Conservation (phyloP, 2,113 vertebrate species). For the Sylvilagus bachmani region DNA sequence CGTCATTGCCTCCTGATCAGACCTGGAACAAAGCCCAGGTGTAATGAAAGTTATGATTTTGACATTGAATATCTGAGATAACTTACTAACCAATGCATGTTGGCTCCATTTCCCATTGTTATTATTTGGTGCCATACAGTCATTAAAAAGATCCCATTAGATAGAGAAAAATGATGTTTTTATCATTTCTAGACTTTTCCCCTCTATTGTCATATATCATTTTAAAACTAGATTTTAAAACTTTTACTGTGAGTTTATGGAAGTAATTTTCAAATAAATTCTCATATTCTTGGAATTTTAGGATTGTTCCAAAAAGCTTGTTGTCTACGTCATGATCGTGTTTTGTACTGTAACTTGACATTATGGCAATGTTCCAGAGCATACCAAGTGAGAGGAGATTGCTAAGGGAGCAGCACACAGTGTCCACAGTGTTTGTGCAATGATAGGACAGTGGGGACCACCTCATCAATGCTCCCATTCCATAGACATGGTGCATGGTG, state of each 20-base stretch:
- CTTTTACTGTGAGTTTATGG: background rate
- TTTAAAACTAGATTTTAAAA: background rate
- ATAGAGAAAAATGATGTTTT: background rate
- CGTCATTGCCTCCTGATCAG: no score
- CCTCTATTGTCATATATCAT: background rate
- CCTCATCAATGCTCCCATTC: background rate
- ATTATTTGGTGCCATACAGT: background rate
- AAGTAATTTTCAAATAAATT: constrained; percentile 20
- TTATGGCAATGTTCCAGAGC: background rate
- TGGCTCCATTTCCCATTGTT: constrained; percentile 16
- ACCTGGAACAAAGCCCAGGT: no score
- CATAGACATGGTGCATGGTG: background rate
- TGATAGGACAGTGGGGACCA: background rate
- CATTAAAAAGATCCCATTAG: background rate
- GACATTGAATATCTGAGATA: background rate
- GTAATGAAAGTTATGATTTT: background rate
- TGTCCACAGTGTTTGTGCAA: background rate
- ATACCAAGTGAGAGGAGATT: background rate
- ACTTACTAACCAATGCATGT: background rate
- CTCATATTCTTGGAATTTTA: background rate
- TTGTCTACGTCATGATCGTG: background rate
- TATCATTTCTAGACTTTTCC: background rate
- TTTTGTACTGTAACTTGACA: background rate
- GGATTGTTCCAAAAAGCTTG: background rate
- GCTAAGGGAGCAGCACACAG: background rate